phyloP scores from a whole-genome alignment of 2,113 vertebrate genomes.

The Ptilorrhoa leucosticta region DNA sequence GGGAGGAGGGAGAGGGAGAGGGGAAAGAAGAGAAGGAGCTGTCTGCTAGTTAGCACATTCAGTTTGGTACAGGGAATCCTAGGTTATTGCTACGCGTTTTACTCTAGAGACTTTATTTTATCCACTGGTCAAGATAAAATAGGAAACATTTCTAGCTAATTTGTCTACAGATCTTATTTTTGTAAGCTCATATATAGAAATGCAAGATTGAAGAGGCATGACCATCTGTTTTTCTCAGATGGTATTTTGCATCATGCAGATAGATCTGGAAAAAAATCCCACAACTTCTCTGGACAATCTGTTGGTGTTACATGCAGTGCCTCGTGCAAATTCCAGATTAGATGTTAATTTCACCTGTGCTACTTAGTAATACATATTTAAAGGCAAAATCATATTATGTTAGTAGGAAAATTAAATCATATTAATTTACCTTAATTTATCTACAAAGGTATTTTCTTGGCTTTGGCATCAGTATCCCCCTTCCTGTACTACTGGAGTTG shows the following conservation, averaged over 20 bases:
- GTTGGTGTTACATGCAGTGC: neutral
- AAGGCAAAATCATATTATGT: neutral
- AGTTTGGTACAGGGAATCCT: neutral
- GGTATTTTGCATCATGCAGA: neutral
- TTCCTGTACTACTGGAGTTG: neutral
- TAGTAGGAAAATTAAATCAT: neutral
- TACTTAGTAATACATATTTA: neutral
- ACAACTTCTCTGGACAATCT: neutral
- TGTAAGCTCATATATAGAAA: neutral
- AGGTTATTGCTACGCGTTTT: neutral
- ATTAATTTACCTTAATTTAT: neutral
- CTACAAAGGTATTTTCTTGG: neutral
- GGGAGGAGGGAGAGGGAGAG: neutral
- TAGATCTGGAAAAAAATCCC: neutral
- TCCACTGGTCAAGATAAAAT: neutral
- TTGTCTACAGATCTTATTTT: neutral
- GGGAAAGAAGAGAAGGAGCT: neutral
- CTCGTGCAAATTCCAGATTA: neutral
- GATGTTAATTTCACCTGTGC: neutral
- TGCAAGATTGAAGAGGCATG: neutral
- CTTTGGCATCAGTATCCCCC: neutral
- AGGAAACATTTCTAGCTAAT: neutral
- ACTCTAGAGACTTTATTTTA: neutral
- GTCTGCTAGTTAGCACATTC: neutral
- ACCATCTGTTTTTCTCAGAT: slow-evolving; percentile 42